These are phyloP conservation scores for Falco novaeseelandiae DNA, from an alignment of 2,797 vertebrate species.

Conservation along the genomic window DNA sequence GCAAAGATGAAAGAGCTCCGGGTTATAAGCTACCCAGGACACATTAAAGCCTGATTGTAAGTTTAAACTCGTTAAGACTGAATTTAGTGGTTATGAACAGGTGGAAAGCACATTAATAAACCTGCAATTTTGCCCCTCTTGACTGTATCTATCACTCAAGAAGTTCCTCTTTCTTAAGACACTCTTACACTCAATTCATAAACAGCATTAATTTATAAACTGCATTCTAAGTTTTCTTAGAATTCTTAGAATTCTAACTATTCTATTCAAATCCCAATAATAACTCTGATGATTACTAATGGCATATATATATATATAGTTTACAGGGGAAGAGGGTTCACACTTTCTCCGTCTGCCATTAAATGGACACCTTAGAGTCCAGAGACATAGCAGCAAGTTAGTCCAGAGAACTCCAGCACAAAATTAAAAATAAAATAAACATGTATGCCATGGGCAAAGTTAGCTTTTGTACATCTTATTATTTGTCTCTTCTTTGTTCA, in stretches of 20 bases:
- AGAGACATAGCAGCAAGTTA: not conserved
- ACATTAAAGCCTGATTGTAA: not conserved
- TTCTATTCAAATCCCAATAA: not conserved
- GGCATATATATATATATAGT: rapidly evolving
- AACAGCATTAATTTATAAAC: not conserved
- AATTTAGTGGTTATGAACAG: not conserved
- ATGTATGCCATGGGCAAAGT: not conserved
- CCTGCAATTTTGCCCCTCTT: not conserved
- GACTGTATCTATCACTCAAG: not conserved
- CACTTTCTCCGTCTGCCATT: not conserved
- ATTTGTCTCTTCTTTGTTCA: not conserved
- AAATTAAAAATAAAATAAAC: not conserved
- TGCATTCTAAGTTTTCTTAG: not conserved
- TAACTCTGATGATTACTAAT: not conserved
- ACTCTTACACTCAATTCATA: not conserved
- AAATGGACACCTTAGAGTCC: not conserved
- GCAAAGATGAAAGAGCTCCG: not conserved
- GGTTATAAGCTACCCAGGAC: not conserved
- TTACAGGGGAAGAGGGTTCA: not conserved
- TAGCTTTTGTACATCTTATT: not conserved
- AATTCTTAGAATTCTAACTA: no score
- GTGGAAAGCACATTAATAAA: not conserved
- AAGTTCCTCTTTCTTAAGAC: not conserved
- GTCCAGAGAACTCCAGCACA: not conserved
- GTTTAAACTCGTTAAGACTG: not conserved